Percentiles rank a stretch among this genome's conserved stretches.
Conservation (phyloP, 2,113 vertebrate genomes). For the Paraplagusia blochii region DNA sequence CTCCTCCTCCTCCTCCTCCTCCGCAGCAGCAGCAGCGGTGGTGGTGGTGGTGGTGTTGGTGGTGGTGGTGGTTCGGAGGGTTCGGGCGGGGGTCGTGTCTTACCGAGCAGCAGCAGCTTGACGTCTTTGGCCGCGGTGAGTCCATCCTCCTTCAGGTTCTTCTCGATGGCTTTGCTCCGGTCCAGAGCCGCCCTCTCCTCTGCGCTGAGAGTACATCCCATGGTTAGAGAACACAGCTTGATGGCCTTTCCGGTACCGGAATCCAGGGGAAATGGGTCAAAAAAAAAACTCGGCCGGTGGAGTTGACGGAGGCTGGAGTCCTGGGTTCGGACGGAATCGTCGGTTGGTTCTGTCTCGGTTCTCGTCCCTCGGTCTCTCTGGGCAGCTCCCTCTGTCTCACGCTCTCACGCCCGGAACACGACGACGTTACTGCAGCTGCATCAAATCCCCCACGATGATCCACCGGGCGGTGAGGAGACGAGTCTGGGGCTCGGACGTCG, state of each 20-base stretch:
- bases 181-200: constrained; percentile 95
- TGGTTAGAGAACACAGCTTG: constrained; percentile 71
- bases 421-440: constrained; percentile 70
- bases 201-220: constrained; percentile 98
- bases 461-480: constrained; percentile 23
- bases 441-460: constrained; percentile 47
- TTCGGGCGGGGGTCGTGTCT: constrained; percentile 52
- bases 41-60: too few relatives aligned
- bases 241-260: constrained; percentile 42
- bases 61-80: too few relatives aligned
- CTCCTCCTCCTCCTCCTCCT: too few relatives aligned
- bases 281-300: neutral
- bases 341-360: constrained; percentile 15
- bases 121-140: constrained; percentile 92
- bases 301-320: constrained; percentile 37
- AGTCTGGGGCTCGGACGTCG: constrained; percentile 21
- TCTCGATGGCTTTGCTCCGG: constrained; percentile 96
- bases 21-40: neutral
- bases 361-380: constrained; percentile 27
- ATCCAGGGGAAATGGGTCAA: too few relatives aligned
- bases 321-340: constrained; percentile 12
- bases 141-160: constrained; percentile 96
- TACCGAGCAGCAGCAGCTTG: constrained; percentile 96
- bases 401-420: constrained; percentile 40
- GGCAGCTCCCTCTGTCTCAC: constrained; percentile 55